These are phyloP conservation scores for Saccostrea glomerata DNA, from an alignment of 1,140 invertebrate genomes.

Conservation along the genomic window DNA sequence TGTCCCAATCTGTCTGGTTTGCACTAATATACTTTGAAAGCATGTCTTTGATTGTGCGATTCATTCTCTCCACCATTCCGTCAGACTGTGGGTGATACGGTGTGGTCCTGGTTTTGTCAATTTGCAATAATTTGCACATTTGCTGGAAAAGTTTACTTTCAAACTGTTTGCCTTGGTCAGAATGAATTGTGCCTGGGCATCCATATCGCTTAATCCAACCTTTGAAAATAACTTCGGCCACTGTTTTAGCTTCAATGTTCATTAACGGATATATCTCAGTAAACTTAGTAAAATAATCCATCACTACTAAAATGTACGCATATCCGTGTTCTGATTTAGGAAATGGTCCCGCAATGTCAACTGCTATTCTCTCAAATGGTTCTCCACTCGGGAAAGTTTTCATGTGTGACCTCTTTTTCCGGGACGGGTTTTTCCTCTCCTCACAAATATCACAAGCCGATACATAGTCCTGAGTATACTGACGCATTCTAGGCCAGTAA, in stretches of 20 bases:
- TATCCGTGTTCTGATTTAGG: background rate
- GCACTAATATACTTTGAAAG: conserved; percentile 39
- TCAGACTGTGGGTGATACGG: conserved; percentile 1
- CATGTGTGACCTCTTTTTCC: conserved; percentile 31
- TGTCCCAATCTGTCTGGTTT: conserved; percentile 49
- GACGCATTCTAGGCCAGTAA: conserved; percentile 40
- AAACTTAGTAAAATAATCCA: conserved; percentile 38
- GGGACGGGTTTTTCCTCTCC: no score
- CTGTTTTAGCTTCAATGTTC: conserved; percentile 43
- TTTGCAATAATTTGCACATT: conserved; percentile 41
- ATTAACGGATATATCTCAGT: conserved; percentile 39
- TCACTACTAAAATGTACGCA: conserved; percentile 26
- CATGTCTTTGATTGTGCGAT: conserved; percentile 40
- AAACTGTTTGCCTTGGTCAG: conserved; percentile 49
- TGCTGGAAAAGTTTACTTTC: conserved; percentile 38
- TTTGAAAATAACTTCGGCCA: background rate
- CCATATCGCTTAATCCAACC: conserved; percentile 29
- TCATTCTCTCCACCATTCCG: conserved; percentile 50
- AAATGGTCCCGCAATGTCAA: conserved; percentile 40
- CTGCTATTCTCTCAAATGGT: conserved; percentile 41
- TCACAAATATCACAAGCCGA: conserved; percentile 24
- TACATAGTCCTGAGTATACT: conserved; percentile 39
- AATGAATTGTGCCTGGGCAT: conserved; percentile 9
- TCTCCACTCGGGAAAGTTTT: conserved; percentile 1
- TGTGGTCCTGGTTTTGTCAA: conserved; percentile 32